Evolutionary conservation across 2,113 vertebrate species (phyloP).

Genomic region (Meles meles): DNA sequence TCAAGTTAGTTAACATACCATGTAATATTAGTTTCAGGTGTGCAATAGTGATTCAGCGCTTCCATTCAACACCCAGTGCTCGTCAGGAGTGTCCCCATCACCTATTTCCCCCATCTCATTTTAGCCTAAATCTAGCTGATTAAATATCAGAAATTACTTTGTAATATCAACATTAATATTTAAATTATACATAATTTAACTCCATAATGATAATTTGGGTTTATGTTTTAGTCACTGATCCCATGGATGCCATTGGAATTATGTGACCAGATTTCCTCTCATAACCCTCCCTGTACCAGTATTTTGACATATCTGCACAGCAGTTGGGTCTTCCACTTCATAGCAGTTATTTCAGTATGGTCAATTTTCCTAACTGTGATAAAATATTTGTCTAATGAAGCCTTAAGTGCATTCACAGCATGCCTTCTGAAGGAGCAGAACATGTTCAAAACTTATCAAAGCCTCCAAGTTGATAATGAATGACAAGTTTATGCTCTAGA

Average conservation of each 20-base stretch:
- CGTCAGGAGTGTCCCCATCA: not conserved
- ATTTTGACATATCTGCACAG: slow-evolving; percentile 13
- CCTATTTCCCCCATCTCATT: not conserved
- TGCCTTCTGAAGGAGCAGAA: not conserved
- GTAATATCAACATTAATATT: not conserved
- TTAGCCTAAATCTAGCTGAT: not conserved
- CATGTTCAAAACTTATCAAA: not conserved
- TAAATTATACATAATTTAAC: not conserved
- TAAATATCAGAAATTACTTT: not conserved
- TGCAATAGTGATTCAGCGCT: not conserved
- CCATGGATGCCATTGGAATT: not conserved
- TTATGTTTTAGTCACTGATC: not conserved
- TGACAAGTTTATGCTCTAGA: not conserved
- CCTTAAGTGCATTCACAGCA: slow-evolving; percentile 44
- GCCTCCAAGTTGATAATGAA: not conserved
- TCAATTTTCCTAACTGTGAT: slow-evolving; percentile 38
- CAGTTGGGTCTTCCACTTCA: not conserved
- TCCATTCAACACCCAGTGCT: not conserved
- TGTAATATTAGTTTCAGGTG: not conserved
- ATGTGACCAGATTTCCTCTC: not conserved
- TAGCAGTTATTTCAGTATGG: not conserved
- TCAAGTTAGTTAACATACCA: not conserved
- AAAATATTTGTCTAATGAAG: slow-evolving; percentile 56
- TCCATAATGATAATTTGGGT: not conserved
- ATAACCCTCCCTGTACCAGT: not conserved